Percentiles rank a stretch among this genome's conserved stretches.
Evolutionary conservation across 2,888 invertebrate species (phyloP).

Genomic region (Erebia epiphron): DNA sequence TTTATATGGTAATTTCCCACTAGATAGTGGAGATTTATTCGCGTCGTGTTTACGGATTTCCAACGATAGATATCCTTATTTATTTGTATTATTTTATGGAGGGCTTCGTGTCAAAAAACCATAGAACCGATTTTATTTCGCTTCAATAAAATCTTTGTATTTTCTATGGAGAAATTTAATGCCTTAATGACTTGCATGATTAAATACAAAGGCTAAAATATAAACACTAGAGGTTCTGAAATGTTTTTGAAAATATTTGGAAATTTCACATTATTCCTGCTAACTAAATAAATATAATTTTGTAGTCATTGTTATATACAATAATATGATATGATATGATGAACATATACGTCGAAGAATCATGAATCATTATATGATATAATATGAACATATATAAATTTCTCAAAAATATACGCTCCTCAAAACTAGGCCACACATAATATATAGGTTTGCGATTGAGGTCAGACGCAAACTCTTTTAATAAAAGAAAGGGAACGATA

Average conservation of each 20-base stretch:
- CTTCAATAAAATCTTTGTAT: neutral
- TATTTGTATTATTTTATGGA: slow-evolving; percentile 15
- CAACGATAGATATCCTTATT: slow-evolving; percentile 23
- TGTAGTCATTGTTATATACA: too few species aligned
- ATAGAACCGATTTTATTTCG: neutral
- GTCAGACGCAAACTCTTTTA: neutral
- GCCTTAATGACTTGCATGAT: too few species aligned
- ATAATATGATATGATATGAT: too few species aligned
- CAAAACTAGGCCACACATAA: neutral
- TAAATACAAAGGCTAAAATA: too few species aligned
- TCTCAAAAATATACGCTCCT: neutral
- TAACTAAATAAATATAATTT: too few species aligned
- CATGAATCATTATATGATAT: too few species aligned
- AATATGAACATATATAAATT: neutral
- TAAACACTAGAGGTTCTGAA: too few species aligned
- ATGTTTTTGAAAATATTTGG: too few species aligned
- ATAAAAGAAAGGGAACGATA: neutral
- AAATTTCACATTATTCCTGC: too few species aligned
- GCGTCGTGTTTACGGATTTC: slow-evolving; percentile 30
- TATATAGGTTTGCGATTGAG: too few species aligned
- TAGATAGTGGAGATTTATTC: slow-evolving; percentile 31
- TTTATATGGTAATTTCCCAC: slow-evolving; percentile 38
- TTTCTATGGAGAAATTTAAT: neutral
- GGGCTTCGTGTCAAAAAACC: neutral
- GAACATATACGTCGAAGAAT: too few species aligned